Evolutionary conservation across 2,797 vertebrate species (phyloP), one percentile per base, ranked within the genome.

Genomic region (Gallinago stenura): DNA sequence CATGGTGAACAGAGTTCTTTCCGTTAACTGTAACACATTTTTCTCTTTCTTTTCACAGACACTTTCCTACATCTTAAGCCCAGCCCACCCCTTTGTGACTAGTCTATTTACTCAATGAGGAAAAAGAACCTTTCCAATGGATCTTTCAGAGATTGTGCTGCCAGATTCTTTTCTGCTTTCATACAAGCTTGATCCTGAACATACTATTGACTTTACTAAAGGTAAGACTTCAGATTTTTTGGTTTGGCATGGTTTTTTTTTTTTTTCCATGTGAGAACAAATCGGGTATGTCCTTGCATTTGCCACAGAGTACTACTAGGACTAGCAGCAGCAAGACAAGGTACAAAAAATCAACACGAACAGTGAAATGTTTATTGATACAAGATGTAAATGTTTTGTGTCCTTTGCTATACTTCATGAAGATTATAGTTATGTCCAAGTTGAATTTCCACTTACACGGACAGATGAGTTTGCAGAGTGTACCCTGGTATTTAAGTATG

Each of bases 321-420:
- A 22, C 14, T 72, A 26, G 13, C 33, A 84, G 33, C 51, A 60
- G 41, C 26, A 61, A 73, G 21, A 24, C 7, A 43, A 50, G 7
- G 20, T 78, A 22, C 85, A 75, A 20, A 19, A 85, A 71, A 43
- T 24, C 11, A 37, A 43, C 5, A 19, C 6, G 30, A 58, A 12
- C 0, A 4, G 10, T 68, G 31, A 73, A 26, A 14, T 35, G n/a
- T 72, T 73, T 72, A 22, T 71, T 84, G 60, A 31, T 62, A 37
- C 48, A 50, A 2, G 1, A 8, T 79, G 9, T 53, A 82, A 85
- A 66, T n/a, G 4, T 13, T 69, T 48, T 0, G 0, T 12, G 21
- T 50, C 4, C 51, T 72, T 72, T 71, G 33, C 64, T 31, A 22
- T 14, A 66, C 26, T 35, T 90, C 25, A 10, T 43, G 10, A 68